phyloP scores from a whole-genome alignment of 2,113 vertebrate species.

The Crocuta crocuta region DNA sequence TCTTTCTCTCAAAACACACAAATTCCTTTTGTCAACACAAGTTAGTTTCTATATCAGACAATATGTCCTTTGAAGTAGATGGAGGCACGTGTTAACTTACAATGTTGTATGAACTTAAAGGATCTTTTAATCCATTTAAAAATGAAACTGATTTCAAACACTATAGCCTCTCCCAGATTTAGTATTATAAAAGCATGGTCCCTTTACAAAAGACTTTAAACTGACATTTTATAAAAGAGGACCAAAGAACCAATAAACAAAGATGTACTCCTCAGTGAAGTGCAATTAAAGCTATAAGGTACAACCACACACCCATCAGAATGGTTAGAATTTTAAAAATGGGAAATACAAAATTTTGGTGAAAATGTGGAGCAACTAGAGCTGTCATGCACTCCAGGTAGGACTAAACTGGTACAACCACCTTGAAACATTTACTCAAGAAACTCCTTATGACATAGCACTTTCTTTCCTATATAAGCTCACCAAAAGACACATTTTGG shows the following conservation, averaged over 20 bases:
- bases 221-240: neutral
- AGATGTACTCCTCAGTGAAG: neutral
- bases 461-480: neutral
- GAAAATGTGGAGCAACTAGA: neutral
- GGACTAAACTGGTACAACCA: neutral
- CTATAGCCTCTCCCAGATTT: neutral
- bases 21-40: neutral
- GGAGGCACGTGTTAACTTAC: neutral
- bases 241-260: neutral
- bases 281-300: neutral
- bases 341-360: neutral
- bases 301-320: neutral
- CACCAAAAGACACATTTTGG: neutral
- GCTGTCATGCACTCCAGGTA: neutral
- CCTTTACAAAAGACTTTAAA: neutral
- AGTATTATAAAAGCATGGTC: neutral
- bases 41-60: neutral
- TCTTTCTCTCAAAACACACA: neutral
- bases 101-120: neutral
- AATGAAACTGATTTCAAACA: constrained; percentile 20
- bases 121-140: neutral
- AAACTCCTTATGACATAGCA: neutral
- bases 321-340: neutral
- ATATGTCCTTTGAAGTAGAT: neutral
- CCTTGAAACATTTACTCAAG: neutral